Evolutionary conservation across 2,113 vertebrate genomes (phyloP), one percentile per base, ranked within the genome.

Genomic region (Nansenia antarctica): DNA sequence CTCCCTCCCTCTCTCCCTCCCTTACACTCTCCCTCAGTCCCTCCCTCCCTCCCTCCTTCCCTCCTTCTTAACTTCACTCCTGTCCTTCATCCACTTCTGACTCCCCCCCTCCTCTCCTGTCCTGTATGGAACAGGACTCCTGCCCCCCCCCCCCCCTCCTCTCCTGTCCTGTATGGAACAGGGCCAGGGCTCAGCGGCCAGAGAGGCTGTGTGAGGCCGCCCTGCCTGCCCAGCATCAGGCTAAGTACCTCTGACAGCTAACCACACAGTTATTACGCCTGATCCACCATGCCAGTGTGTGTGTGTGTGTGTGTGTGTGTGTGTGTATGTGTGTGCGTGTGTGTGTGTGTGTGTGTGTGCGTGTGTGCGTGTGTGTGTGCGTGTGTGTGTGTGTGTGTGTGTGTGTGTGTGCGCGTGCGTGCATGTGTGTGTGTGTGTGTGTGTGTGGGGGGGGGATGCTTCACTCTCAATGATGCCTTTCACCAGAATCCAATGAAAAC

Each of bases 181-280:
- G 54, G 3, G 54, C 54, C 54, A 57, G 3, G 27, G 54, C 54
- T 57, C 12, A 70, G 45, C 78, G 65, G 57, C 80, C 76, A 82
- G 82, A 74, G 82, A 81, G 52, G 9, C 22, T 27, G 52, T 54
- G 52, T 54, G 52, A 79, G 65, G 52, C 74, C 65, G 72, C 60
- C 72, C 78, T 78, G 80, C 78, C 88, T 91, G 87, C 83, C 83
- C 85, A 84, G 75, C 78, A 76, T 90, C 88, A 90, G 72, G 47
- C 20, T 88, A 89, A 90, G 84, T 76, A 53, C 73, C 85, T 83
- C 63, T 89, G 89, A 90, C 90, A 90, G 84, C 81, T 79, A 72
- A 82, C 87, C 85, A 39, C 88, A 89, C 75, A 85, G 82, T 85
- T 79, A 77, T 87, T 87, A 86, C 88, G 74, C 86, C 69, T 81